phyloP scores from a whole-genome alignment of 2,113 vertebrate genomes.

The Heterochromis multidens region DNA sequence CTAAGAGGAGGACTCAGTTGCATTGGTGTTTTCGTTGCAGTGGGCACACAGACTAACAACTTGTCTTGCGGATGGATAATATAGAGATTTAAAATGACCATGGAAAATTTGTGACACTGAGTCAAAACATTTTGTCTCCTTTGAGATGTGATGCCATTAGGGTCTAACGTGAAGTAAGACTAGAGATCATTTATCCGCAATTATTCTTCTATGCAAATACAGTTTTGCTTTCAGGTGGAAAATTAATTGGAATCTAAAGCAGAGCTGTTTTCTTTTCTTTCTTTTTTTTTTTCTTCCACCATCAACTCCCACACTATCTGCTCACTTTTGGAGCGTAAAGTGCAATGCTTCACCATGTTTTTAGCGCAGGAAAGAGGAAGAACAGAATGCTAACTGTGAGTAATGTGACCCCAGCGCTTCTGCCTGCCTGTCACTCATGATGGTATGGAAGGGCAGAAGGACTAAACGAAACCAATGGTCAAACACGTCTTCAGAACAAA shows the following conservation, averaged over 20 bases:
- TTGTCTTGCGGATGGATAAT: constrained; percentile 29
- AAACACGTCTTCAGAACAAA: constrained; percentile 26
- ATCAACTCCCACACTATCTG: constrained; percentile 67
- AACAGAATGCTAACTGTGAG: constrained; percentile 71
- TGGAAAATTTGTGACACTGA: neutral
- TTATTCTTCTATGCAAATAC: constrained; percentile 32
- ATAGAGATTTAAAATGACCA: constrained; percentile 5
- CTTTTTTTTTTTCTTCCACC: constrained; percentile 46
- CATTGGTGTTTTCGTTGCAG: neutral
- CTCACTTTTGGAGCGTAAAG: constrained; percentile 56
- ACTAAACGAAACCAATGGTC: constrained; percentile 43
- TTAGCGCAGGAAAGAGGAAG: constrained; percentile 51
- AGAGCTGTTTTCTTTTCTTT: constrained; percentile 37
- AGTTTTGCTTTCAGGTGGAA: constrained; percentile 47
- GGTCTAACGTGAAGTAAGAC: constrained; percentile 4
- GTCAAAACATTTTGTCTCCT: constrained; percentile 48
- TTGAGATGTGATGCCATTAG: constrained; percentile 20
- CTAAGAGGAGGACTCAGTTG: neutral
- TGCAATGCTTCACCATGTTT: constrained; percentile 58
- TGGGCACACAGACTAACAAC: neutral
- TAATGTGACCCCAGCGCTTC: constrained; percentile 60
- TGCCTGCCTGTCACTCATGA: constrained; percentile 67
- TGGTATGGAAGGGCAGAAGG: constrained; percentile 64
- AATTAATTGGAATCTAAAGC: constrained; percentile 58
- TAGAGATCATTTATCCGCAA: constrained; percentile 42